Evolutionary conservation across 2,888 invertebrate genomes (phyloP).

Genomic region (Latrodectus hesperus): DNA sequence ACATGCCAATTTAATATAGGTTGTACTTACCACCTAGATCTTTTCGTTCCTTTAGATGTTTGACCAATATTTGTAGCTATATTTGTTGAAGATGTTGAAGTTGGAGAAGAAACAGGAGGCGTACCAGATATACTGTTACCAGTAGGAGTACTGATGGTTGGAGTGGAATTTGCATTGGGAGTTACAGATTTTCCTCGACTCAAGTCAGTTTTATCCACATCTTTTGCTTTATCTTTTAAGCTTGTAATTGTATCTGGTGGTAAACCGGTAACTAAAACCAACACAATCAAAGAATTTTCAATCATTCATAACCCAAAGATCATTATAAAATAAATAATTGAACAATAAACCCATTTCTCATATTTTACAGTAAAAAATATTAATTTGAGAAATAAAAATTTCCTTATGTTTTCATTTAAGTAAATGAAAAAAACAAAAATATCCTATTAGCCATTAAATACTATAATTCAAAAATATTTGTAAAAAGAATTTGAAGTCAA

Average conservation of each 20-base stretch:
- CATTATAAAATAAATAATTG: too few relatives aligned
- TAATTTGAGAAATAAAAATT: too few relatives aligned
- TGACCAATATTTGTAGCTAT: slow-evolving; percentile 75
- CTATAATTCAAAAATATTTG: too few relatives aligned
- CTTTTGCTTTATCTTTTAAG: slow-evolving; percentile 84
- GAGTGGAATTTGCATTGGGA: slow-evolving; percentile 65
- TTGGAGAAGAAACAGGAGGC: slow-evolving; percentile 77
- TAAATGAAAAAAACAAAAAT: not conserved
- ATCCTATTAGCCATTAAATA: too few relatives aligned
- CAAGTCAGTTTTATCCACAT: slow-evolving; percentile 74
- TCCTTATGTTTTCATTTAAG: too few relatives aligned
- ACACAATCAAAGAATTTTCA: not conserved
- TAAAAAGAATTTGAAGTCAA: too few relatives aligned
- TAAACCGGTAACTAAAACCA: slow-evolving; percentile 73
- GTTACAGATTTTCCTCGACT: slow-evolving; percentile 63
- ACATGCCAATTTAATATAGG: too few relatives aligned
- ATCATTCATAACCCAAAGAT: too few relatives aligned
- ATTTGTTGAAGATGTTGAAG: slow-evolving; percentile 78
- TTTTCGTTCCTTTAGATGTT: slow-evolving; percentile 79
- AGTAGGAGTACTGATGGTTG: slow-evolving; percentile 65
- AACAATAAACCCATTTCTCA: too few relatives aligned
- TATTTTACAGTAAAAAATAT: too few relatives aligned
- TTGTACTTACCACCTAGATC: slow-evolving; percentile 77
- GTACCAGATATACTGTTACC: slow-evolving; percentile 74
- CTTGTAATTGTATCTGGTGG: slow-evolving; percentile 51